Evolutionary conservation across 2,113 vertebrate genomes (phyloP), one percentile per base, ranked within the genome.

Genomic region (Tursiops truncatus): DNA sequence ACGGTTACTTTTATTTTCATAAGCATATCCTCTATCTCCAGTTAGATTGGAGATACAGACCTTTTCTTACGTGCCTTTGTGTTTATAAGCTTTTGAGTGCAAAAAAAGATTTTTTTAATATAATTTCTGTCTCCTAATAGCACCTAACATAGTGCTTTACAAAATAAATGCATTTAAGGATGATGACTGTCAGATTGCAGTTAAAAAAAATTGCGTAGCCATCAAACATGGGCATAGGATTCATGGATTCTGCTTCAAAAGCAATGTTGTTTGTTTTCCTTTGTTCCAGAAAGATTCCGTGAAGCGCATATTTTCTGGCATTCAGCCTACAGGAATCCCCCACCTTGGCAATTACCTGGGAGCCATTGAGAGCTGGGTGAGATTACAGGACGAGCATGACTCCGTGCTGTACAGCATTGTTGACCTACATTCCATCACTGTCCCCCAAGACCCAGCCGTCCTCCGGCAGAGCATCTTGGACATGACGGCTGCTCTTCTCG

Each of bases 321-420:
- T 99, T 98, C 99, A 99, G 98, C 99, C 99, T 1, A 99, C 99
- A 2, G 99, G 99, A 20, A 98, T 99, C 0, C 99, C 99, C 70
- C 99, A 99, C 98, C 98, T 99, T 50, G 99, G 99, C 17, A 99
- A 99, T 98, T 99, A 99, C 98, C 98, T 99, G n/a, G 99, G 99
- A n/a, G 99, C 99, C 77, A 98, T 99, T 96, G 99, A 99, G 98
- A 99, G 98, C 98, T 99, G 99, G 99, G 99, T 99, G 98, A 94
- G 98, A 56, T 97, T 99, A 4, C 99, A 99, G 98, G 97, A 98
- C 0, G 96, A 99, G 77, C 99, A 98, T 92, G 96, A 95, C 70
- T 99, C 98, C 0, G 99, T 99, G 89, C 97, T 99, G 0, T 99
- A 99, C 62, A 99, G 99, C 98, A 99, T 99, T 1, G 99, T 99